phyloP scores from a whole-genome alignment of 2,888 invertebrate genomes.

The Maniola hyperantus region DNA sequence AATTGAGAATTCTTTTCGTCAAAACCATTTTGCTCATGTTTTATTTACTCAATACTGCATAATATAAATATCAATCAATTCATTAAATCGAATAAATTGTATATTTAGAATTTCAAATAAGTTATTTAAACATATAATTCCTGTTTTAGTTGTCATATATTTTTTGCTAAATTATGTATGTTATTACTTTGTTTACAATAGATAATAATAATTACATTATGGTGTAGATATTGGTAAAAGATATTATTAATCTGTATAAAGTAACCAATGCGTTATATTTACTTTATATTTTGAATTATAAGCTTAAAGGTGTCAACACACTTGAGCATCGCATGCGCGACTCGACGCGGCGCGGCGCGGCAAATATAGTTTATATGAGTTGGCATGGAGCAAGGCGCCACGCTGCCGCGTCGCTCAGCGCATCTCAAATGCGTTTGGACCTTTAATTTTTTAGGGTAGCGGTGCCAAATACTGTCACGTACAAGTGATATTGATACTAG shows the following conservation, averaged over 20 bases:
- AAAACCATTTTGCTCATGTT: not conserved
- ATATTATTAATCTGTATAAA: not conserved
- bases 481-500: too few relatives aligned
- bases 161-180: not conserved
- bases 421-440: too few relatives aligned
- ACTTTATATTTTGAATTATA: not conserved
- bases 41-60: not conserved
- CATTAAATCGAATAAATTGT: not conserved
- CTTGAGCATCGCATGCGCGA: too few relatives aligned
- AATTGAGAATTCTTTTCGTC: too few relatives aligned
- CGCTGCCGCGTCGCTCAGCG: too few relatives aligned
- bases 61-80: not conserved
- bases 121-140: not conserved
- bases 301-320: too few relatives aligned
- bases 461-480: too few relatives aligned
- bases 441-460: too few relatives aligned
- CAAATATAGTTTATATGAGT: too few relatives aligned
- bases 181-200: not conserved
- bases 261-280: not conserved
- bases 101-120: conserved; percentile 4
- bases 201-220: not conserved
- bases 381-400: too few relatives aligned
- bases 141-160: conserved; percentile 1
- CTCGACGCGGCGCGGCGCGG: too few relatives aligned
- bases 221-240: conserved; percentile 8